Conservation (phyloP, 2,113 vertebrate species). For the Tamias sibiricus region DNA sequence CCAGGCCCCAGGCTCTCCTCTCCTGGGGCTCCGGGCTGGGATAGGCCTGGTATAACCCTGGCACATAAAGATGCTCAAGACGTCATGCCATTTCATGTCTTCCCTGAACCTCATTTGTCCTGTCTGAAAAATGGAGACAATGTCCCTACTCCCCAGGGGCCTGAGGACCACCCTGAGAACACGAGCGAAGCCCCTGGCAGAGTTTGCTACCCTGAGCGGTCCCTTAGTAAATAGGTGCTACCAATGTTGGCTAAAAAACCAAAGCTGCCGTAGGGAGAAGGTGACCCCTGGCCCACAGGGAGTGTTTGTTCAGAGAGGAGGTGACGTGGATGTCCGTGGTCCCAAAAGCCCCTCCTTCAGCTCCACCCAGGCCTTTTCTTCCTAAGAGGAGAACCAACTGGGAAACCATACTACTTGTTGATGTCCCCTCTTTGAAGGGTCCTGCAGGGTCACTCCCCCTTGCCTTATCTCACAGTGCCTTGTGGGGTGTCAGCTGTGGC, state of each 20-base stretch:
- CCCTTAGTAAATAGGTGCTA: too few relatives aligned
- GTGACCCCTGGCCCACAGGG: background rate
- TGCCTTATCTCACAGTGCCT: background rate
- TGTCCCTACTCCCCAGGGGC: rapidly evolving
- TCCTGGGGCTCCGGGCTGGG: background rate
- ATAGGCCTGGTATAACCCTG: background rate
- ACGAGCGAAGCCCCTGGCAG: rapidly evolving
- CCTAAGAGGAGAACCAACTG: background rate
- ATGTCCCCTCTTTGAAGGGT: background rate
- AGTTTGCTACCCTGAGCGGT: background rate
- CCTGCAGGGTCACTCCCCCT: background rate
- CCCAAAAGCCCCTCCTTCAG: background rate
- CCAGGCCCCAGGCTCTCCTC: rapidly evolving
- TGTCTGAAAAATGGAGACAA: background rate
- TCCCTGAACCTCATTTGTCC: background rate
- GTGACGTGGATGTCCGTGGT: background rate
- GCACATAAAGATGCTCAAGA: background rate
- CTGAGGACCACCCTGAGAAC: background rate
- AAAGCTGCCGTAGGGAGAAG: background rate
- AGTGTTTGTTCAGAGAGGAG: rapidly evolving
- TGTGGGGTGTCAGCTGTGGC: too few relatives aligned
- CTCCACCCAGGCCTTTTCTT: background rate
- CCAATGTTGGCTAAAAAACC: background rate
- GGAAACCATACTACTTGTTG: background rate
- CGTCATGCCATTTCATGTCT: too few relatives aligned